Evolutionary conservation across 2,888 invertebrate genomes (phyloP).

Genomic region (Morinoia aosen): DNA sequence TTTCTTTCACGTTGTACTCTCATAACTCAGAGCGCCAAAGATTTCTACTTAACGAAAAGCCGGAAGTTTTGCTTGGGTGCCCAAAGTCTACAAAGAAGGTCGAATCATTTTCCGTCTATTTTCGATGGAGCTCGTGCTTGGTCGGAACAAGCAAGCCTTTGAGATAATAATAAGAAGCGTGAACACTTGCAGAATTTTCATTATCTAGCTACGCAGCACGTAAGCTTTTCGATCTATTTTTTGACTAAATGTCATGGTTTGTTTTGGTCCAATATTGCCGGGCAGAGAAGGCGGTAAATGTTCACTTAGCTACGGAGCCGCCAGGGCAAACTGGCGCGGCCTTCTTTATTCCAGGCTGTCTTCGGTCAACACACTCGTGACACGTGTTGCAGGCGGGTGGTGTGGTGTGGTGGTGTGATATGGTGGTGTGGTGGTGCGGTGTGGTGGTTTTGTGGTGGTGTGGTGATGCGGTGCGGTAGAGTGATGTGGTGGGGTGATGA

Average conservation of each 20-base stretch:
- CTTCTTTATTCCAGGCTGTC: not conserved
- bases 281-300: not conserved
- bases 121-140: not conserved
- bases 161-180: not conserved
- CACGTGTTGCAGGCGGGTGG: not conserved
- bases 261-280: constrained; percentile 29
- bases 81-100: not conserved
- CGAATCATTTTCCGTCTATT: not conserved
- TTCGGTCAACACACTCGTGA: not conserved
- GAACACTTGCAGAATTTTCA: not conserved
- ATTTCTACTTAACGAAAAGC: too few species aligned
- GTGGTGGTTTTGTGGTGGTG: not conserved
- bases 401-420: not conserved
- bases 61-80: not conserved
- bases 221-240: not conserved
- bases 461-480: not conserved
- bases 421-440: not conserved
- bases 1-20: not conserved
- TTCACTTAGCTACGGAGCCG: not conserved
- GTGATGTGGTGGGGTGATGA: too few species aligned
- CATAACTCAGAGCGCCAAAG: not conserved
- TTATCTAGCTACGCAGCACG: not conserved
- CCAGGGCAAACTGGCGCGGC: not conserved
- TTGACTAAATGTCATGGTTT: not conserved
- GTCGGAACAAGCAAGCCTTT: not conserved